Conservation (phyloP, 2,888 invertebrate species). For the Ectropis crepuscularia region DNA sequence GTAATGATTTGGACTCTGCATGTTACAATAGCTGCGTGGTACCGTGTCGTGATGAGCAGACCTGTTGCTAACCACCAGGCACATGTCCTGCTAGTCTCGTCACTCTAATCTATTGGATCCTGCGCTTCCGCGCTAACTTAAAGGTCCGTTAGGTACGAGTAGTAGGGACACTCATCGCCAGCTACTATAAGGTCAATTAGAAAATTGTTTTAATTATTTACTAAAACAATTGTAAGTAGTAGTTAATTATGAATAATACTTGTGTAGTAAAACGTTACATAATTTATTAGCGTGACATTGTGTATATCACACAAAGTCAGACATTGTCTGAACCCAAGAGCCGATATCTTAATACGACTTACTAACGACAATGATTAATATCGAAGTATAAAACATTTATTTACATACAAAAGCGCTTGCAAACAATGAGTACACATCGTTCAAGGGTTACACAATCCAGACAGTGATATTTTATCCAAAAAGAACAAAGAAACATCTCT, state of each 20-base stretch:
- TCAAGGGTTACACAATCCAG: slow-evolving; percentile 43
- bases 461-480: slow-evolving; percentile 38
- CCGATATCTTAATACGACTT: slow-evolving; percentile 31
- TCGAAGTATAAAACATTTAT: slow-evolving; percentile 43
- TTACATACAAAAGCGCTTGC: slow-evolving; percentile 47
- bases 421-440: slow-evolving; percentile 40
- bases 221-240: no score
- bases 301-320: background rate
- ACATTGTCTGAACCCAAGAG: slow-evolving; percentile 33
- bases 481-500: slow-evolving; percentile 24
- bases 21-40: no score
- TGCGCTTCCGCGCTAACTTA: no score
- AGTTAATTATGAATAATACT: background rate
- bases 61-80: no score
- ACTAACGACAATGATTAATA: slow-evolving; percentile 39
- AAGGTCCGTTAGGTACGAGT: no score
- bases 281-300: background rate
- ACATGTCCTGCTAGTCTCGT: no score
- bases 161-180: no score
- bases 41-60: no score
- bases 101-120: no score
- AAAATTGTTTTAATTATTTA: no score
- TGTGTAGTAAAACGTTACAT: background rate
- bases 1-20: no score
- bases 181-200: no score